These are phyloP conservation scores for Berghia stephanieae DNA, from an alignment of 1,140 invertebrate genomes.

Conservation along the genomic window DNA sequence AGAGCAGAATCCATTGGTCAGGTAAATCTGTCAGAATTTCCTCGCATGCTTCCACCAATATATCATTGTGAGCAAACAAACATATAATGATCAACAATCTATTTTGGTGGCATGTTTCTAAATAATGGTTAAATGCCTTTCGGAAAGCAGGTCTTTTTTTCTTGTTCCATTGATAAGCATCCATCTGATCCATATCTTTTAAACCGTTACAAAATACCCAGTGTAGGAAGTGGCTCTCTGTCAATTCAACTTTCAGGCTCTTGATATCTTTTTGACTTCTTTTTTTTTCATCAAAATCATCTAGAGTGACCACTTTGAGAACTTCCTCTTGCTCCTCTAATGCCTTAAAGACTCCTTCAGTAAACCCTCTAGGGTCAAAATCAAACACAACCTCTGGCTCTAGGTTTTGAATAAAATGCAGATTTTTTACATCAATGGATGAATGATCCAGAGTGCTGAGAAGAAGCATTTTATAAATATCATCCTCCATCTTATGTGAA, in stretches of 20 bases:
- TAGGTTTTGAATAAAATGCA: conserved; percentile 40
- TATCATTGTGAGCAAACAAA: conserved; percentile 46
- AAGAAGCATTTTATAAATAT: conserved; percentile 9
- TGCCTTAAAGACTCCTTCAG: conserved; percentile 39
- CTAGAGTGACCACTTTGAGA: conserved; percentile 39
- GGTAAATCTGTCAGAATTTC: conserved; percentile 45
- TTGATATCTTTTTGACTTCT: conserved; percentile 24
- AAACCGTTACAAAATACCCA: conserved; percentile 54
- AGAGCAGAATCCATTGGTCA: conserved; percentile 49
- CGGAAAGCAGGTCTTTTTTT: conserved; percentile 46
- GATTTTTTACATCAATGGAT: not conserved
- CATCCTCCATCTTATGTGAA: conserved; percentile 28
- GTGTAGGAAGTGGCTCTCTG: conserved; percentile 30
- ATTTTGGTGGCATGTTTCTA: conserved; percentile 42
- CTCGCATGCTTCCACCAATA: conserved; percentile 49
- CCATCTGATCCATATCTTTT: conserved; percentile 30
- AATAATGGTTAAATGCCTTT: conserved; percentile 42
- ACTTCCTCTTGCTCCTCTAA: conserved; percentile 39
- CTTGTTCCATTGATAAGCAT: conserved; percentile 46
- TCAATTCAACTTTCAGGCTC: conserved; percentile 35
- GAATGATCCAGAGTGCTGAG: not conserved
- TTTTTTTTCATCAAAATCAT: conserved; percentile 40
- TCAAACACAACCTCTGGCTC: conserved; percentile 44
- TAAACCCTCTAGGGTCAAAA: conserved; percentile 38
- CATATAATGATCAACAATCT: conserved; percentile 47